phyloP scores from a whole-genome alignment of 2,113 vertebrate species.

The Sclerurus mexicanus region DNA sequence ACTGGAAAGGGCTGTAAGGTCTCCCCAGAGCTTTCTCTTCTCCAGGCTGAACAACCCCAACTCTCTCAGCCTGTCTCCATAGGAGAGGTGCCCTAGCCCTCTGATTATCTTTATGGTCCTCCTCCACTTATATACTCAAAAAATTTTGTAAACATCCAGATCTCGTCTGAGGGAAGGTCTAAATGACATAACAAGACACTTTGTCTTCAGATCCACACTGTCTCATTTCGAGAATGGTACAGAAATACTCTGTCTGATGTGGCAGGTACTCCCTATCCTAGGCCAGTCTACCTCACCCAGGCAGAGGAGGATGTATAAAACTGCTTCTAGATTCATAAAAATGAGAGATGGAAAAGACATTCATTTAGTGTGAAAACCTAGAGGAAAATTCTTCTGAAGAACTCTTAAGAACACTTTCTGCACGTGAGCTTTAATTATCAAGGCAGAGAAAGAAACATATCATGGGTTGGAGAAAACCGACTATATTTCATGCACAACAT shows the following conservation, averaged over 20 bases:
- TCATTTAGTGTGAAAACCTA: neutral
- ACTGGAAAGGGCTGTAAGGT: neutral
- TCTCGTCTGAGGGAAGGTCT: neutral
- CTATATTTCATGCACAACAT: neutral
- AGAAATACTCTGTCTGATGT: neutral
- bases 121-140: neutral
- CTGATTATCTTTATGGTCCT: neutral
- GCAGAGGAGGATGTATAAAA: neutral
- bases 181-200: neutral
- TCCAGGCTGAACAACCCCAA: neutral
- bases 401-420: neutral
- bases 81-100: neutral
- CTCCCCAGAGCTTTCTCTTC: neutral
- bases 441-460: neutral
- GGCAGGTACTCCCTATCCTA: neutral
- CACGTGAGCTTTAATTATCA: neutral
- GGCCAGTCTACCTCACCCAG: neutral
- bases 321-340: neutral
- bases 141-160: neutral
- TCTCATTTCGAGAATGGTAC: neutral
- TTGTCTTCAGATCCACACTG: neutral
- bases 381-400: neutral
- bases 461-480: neutral
- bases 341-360: neutral
- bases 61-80: neutral